Percentiles rank a stretch among this genome's conserved stretches.
Conservation (phyloP, 30 jellyfish, hydroid and myxozoan genomes). For the Pseudorhiza aurosa region DNA sequence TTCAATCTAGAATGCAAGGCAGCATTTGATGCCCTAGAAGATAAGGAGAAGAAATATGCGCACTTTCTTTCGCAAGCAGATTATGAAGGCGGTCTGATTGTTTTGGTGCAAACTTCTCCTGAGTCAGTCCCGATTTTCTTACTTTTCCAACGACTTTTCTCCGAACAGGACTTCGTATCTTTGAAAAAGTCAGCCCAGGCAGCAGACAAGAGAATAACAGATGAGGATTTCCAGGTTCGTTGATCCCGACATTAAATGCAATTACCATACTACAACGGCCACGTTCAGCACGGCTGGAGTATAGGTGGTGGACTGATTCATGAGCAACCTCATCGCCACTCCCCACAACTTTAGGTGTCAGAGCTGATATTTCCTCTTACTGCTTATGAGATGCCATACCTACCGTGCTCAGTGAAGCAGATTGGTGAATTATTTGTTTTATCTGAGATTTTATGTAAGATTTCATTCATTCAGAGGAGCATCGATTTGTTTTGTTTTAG, state of each 20-base stretch:
- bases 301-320: too few species aligned
- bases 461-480: too few species aligned
- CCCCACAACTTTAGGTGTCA: too few species aligned
- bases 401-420: too few species aligned
- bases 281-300: too few species aligned
- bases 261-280: too few species aligned
- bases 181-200: conserved; percentile 46
- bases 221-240: conserved; percentile 79
- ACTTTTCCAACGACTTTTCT: conserved; percentile 75
- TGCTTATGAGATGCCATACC: too few species aligned
- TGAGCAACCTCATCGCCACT: too few species aligned
- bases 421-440: too few species aligned
- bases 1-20: conserved; percentile 63
- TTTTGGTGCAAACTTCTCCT: conserved; percentile 81
- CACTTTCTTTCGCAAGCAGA: conserved; percentile 81
- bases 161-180: conserved; percentile 61
- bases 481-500: too few species aligned
- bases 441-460: neutral
- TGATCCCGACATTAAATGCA: too few species aligned
- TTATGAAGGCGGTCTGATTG: conserved; percentile 83
- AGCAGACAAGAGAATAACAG: conserved; percentile 74
- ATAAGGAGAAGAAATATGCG: conserved; percentile 76
- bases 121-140: conserved; percentile 81
- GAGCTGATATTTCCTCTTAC: too few species aligned
- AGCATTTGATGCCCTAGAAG: conserved; percentile 71